Base-by-base conservation (phyloP, 2,888 invertebrate species). In the Eudasyphora cyanicolor region DNA sequence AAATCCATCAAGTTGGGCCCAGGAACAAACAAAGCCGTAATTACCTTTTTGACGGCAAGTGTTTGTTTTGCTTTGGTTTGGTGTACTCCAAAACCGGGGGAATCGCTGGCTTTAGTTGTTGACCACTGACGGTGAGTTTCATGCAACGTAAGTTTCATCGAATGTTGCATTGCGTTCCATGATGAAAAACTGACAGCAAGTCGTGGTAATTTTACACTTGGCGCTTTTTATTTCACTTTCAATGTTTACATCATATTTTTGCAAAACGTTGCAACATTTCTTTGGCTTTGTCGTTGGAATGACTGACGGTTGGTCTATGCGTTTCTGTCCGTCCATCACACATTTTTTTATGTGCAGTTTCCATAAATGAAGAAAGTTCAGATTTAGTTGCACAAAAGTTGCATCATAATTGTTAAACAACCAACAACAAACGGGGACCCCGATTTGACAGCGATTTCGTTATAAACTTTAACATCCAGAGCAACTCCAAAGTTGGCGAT, bases 231-330 rank as follows among this genome's bases (percentile, higher is more conserved):
- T 67, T 67, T 67, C 38, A 38, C 24, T 42, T 21, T 67, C 19
- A 8, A 67, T 67, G 67, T 67, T 67, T 67, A 67, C 67, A 67
- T 67, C 67, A 67, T 42, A 64, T 64, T 67, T 32, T 21, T 67
- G 14, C 17, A 10, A 5, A 2, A 1, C 21, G 21, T 67, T 42
- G 35, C 64, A 35, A 35, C 38, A 24, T 67, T 67, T 42, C 67
- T 38, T 67, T 27, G 35, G 19, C 21, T 35, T 24, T 67, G 67
- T 67, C 10, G 21, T n/a, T 2, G 19, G 17, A n/a, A 51, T 57
- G 54, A 24, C 54, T 7, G 54, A 24, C 54, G 5, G 19, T 54
- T 2, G 8, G 8, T 54, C 54, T 54, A 8, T 1, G 21, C n/a
- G n/a, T 54, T 5, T 57, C 27, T 14, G 24, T 24, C 57, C 24